Percentiles rank a stretch among this genome's conserved stretches.
Conservation (phyloP, 2,113 vertebrate genomes). For the Neotoma lepida region DNA sequence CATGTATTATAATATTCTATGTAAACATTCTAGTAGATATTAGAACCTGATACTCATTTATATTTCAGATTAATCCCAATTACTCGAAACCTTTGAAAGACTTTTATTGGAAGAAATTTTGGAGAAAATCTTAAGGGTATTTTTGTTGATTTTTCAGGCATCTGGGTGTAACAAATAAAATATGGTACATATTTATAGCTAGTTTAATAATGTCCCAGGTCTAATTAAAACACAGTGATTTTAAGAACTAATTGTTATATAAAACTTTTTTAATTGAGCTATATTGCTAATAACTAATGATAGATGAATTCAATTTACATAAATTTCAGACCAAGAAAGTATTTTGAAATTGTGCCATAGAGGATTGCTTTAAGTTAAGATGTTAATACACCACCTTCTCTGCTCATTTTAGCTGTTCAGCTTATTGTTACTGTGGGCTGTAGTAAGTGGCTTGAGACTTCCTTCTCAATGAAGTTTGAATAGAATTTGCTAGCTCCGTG, state of each 20-base stretch:
- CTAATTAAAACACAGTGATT: conserved; percentile 94
- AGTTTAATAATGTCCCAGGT: conserved; percentile 85
- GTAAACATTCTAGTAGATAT: not conserved
- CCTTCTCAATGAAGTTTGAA: conserved; percentile 88
- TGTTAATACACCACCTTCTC: conserved; percentile 97
- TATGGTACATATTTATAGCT: conserved; percentile 86
- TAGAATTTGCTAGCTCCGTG: conserved; percentile 86
- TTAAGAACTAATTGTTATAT: conserved; percentile 94
- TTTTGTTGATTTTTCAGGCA: conserved; percentile 66
- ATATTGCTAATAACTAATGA: conserved; percentile 94
- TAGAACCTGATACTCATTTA: not conserved
- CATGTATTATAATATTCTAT: not conserved
- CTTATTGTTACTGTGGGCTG: conserved; percentile 94
- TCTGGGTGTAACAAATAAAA: conserved; percentile 80
- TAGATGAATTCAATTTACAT: conserved; percentile 99
- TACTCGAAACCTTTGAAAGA: conserved; percentile 58
- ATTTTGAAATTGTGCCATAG: conserved; percentile 94
- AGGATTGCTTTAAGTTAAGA: conserved; percentile 97
- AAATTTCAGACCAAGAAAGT: conserved; percentile 95
- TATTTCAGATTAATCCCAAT: conserved; percentile 53
- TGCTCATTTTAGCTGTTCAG: conserved; percentile 91
- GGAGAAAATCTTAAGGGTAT: conserved; percentile 42
- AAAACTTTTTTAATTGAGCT: conserved; percentile 91
- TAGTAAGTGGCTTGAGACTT: conserved; percentile 93
- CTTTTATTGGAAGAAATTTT: conserved; percentile 58